A percentile compares a stretch with the other conserved stretches of the same genome.
phyloP scores from a whole-genome alignment of 2,888 invertebrate genomes.

The Synergus japonicus region DNA sequence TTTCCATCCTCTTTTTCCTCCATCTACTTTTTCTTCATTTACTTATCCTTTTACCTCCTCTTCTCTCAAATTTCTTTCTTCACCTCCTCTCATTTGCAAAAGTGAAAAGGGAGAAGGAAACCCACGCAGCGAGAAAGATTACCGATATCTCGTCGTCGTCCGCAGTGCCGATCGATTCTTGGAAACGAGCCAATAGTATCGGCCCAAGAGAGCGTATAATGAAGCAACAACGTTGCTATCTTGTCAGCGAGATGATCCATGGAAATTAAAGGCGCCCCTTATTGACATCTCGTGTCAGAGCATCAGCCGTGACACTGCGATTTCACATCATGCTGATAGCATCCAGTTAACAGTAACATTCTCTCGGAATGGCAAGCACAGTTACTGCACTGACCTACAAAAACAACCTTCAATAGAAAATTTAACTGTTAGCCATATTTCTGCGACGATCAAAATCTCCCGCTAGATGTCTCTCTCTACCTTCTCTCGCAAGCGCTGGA shows the following conservation, averaged over 20 bases:
- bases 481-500: background rate
- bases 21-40: slow-evolving; percentile 11
- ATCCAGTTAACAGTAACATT: slow-evolving; percentile 32
- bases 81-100: slow-evolving; percentile 43
- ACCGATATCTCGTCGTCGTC: slow-evolving; percentile 63
- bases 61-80: no score
- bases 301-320: slow-evolving; percentile 28
- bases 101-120: slow-evolving; percentile 46
- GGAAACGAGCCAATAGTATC: slow-evolving; percentile 44
- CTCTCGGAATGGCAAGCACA: slow-evolving; percentile 18
- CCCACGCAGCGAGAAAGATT: slow-evolving; percentile 57
- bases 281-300: slow-evolving; percentile 40
- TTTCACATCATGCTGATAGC: slow-evolving; percentile 33
- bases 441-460: background rate
- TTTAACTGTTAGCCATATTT: background rate
- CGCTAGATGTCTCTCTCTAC: background rate
- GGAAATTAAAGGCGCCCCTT: slow-evolving; percentile 37
- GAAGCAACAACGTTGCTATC: slow-evolving; percentile 44
- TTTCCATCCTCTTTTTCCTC: slow-evolving; percentile 16
- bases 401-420: background rate
- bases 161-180: slow-evolving; percentile 56
- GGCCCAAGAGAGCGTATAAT: slow-evolving; percentile 41
- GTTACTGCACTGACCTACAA: slow-evolving; percentile 24
- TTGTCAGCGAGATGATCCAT: slow-evolving; percentile 35
- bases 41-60: slow-evolving; percentile 1